phyloP scores from a whole-genome alignment of 1,140 invertebrate genomes.

The Venturia canescens region DNA sequence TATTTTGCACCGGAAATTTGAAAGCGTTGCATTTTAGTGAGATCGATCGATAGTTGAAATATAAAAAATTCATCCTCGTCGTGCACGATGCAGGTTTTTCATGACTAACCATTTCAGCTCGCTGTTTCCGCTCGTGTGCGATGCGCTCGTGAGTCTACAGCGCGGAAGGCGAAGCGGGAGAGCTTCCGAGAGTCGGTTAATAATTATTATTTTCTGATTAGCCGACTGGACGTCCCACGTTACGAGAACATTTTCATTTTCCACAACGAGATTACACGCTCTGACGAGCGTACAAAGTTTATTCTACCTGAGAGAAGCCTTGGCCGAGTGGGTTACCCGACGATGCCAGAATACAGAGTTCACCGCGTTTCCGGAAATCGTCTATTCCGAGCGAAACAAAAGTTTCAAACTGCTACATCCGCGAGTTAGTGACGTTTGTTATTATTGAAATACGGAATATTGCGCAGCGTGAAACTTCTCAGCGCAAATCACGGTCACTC shows the following conservation, averaged over 20 bases:
- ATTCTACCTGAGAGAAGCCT: conserved; percentile 7
- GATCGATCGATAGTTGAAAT: not conserved
- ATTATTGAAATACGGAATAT: not conserved
- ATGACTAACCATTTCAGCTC: too few relatives aligned
- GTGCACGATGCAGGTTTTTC: not conserved
- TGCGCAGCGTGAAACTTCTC: too few relatives aligned
- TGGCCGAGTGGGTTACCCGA: not conserved
- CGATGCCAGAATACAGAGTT: not conserved
- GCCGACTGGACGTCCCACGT: not conserved
- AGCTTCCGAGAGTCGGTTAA: not conserved
- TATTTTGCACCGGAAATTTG: too few relatives aligned
- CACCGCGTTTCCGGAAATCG: not conserved
- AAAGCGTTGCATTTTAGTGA: too few relatives aligned
- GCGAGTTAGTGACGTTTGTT: not conserved
- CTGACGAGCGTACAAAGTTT: conserved; percentile 19
- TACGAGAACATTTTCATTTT: not conserved
- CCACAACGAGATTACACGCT: conserved; percentile 2
- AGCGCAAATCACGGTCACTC: not conserved
- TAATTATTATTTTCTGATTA: conserved; percentile 15
- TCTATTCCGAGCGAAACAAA: not conserved
- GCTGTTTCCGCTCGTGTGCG: not conserved
- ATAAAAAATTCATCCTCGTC: not conserved
- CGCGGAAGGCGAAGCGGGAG: not conserved
- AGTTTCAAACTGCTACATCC: not conserved
- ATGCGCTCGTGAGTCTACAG: not conserved